These are phyloP conservation scores for Laterallus jamaicensis DNA, from an alignment of 2,113 vertebrate genomes.

Conservation along the genomic window DNA sequence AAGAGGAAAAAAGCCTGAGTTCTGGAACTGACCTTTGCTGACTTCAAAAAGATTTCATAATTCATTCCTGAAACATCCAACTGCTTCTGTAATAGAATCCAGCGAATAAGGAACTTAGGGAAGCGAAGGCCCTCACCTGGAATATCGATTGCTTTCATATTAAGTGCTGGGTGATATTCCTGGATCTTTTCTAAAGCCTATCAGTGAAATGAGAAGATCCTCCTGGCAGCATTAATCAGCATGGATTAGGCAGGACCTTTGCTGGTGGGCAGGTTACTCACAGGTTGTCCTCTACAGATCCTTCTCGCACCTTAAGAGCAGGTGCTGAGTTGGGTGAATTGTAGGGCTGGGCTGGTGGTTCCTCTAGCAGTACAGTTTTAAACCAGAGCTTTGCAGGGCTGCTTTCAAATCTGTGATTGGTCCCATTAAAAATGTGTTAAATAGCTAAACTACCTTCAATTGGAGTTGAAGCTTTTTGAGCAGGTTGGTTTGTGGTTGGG, in stretches of 20 bases:
- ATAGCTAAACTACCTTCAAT: background rate
- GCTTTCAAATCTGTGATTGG: background rate
- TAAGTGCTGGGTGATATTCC: background rate
- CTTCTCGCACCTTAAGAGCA: background rate
- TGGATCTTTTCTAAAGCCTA: constrained; percentile 45
- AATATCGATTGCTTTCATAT: constrained; percentile 41
- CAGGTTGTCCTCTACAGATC: background rate
- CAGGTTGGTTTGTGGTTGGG: background rate
- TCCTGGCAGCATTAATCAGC: constrained; percentile 12
- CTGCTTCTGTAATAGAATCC: constrained; percentile 3
- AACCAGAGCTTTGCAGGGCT: background rate
- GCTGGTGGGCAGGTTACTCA: constrained; percentile 4
- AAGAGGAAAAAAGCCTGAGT: background rate
- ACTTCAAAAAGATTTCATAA: background rate
- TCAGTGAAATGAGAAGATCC: constrained; percentile 46
- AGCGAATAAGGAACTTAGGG: background rate
- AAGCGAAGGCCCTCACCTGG: constrained; percentile 29
- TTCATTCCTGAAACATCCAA: background rate
- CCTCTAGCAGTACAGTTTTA: background rate
- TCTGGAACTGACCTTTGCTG: constrained; percentile 11
- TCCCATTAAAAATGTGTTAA: background rate
- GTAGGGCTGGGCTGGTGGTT: background rate
- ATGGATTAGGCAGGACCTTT: constrained; percentile 3
- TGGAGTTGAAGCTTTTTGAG: background rate
- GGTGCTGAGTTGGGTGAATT: background rate